These are phyloP conservation scores for Himalopsyche kuldschensis DNA, from an alignment of 2,888 invertebrate species.

Conservation along the genomic window DNA sequence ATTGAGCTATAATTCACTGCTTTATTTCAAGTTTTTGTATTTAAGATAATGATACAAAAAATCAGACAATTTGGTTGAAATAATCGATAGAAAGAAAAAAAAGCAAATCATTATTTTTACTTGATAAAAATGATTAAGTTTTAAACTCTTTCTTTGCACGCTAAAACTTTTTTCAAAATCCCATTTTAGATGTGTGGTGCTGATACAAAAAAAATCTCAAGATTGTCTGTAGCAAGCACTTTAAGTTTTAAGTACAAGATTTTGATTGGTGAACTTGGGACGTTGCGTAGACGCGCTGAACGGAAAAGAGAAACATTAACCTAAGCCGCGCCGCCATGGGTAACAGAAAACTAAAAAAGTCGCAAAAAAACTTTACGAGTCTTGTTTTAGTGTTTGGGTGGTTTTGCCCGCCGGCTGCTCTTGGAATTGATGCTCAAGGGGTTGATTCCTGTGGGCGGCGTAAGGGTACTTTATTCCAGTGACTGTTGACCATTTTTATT, in stretches of 20 bases:
- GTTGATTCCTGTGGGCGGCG: not conserved
- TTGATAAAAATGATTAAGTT: too few relatives aligned
- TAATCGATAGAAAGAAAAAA: too few relatives aligned
- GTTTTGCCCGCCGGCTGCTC: constrained; percentile 9
- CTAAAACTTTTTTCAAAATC: too few relatives aligned
- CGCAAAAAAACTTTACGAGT: constrained; percentile 36
- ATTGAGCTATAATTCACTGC: too few relatives aligned
- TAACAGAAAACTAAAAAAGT: constrained; percentile 26
- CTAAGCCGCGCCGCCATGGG: constrained; percentile 1
- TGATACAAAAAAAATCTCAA: too few relatives aligned
- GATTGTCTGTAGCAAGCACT: not conserved
- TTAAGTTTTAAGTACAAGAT: not conserved
- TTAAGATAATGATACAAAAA: too few relatives aligned
- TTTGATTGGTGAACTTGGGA: not conserved
- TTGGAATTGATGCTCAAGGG: not conserved
- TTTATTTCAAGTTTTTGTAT: too few relatives aligned
- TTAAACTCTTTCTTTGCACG: too few relatives aligned
- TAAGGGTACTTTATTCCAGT: not conserved
- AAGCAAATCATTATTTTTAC: too few relatives aligned
- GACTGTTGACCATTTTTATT: not conserved
- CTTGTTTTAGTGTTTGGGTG: constrained; percentile 35
- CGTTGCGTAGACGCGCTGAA: not conserved
- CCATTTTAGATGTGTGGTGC: too few relatives aligned
- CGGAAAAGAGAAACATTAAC: constrained; percentile 3
- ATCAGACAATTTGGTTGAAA: too few relatives aligned